Conservation (phyloP, 2,888 invertebrate genomes). For the Sinotaia quadrata region DNA sequence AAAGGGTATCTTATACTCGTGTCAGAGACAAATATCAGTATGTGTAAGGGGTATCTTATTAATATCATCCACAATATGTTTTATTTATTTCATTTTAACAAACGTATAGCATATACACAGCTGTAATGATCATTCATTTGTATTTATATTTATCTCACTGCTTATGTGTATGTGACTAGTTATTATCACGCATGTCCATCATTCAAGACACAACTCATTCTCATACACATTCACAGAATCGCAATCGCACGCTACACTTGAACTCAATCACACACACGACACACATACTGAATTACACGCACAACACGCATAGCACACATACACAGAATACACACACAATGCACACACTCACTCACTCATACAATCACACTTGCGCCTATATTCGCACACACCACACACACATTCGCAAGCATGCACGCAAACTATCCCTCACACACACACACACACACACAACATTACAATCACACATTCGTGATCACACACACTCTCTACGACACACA, state of each 20-base stretch:
- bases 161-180: no score
- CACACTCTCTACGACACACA: neutral
- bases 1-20: no score
- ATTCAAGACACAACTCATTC: neutral
- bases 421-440: neutral
- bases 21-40: no score
- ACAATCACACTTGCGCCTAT: neutral
- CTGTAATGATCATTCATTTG: no score
- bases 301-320: neutral
- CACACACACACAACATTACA: neutral
- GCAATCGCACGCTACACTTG: neutral
- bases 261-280: neutral
- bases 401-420: conserved; percentile 7
- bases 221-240: neutral
- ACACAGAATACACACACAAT: neutral
- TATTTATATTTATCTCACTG: no score
- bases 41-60: no score
- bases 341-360: neutral
- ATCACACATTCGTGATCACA: neutral
- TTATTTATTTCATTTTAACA: no score
- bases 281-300: no score
- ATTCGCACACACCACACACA: neutral
- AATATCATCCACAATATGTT: no score
- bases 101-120: no score
- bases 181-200: no score